Evolutionary conservation across 2,797 vertebrate genomes (phyloP).

Genomic region (Somateria mollissima): DNA sequence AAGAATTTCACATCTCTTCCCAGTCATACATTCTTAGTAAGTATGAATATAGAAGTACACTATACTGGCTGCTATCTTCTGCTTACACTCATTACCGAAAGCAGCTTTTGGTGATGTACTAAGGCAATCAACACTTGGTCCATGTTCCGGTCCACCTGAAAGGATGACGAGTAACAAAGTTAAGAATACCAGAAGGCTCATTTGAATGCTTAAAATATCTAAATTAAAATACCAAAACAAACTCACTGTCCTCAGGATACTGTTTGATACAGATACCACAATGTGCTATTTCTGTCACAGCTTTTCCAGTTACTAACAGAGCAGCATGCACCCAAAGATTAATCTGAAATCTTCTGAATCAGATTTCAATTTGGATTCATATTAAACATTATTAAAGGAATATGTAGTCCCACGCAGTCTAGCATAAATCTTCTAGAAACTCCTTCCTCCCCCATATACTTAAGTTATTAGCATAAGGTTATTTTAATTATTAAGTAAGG

Average conservation of each 20-base stretch:
- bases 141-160: constrained; percentile 81
- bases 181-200: background rate
- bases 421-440: background rate
- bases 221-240: background rate
- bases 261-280: background rate
- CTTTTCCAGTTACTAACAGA: background rate
- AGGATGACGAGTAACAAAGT: background rate
- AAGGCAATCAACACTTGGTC: constrained; percentile 88
- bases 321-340: background rate
- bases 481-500: background rate
- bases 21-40: background rate
- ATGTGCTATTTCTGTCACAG: background rate
- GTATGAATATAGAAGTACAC: background rate
- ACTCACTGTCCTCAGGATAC: background rate
- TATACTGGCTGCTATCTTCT: background rate
- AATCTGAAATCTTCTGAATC: background rate
- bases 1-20: background rate
- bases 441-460: background rate
- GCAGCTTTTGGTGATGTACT: constrained; percentile 85
- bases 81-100: constrained; percentile 78
- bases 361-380: background rate
- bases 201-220: background rate
- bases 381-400: background rate
- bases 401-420: no score
- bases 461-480: background rate